phyloP scores from a whole-genome alignment of 1,140 invertebrate genomes.

The Batillaria attramentaria region DNA sequence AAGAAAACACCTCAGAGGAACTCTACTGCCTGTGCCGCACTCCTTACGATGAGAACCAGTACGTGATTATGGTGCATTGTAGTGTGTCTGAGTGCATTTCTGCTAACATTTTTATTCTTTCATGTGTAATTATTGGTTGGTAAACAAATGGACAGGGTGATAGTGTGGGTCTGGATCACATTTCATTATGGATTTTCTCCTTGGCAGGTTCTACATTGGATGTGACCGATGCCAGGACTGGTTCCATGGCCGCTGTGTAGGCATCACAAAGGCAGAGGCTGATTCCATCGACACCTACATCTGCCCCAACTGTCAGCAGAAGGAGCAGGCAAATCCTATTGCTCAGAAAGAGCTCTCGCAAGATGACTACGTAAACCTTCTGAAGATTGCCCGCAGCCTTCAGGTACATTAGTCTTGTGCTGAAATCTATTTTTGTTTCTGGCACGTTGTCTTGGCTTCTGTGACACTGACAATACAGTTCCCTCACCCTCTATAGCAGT shows the following conservation, averaged over 20 bases:
- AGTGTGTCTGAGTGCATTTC: not conserved
- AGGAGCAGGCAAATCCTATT: slow-evolving; percentile 72
- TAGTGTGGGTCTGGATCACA: no score
- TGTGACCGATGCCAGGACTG: slow-evolving; percentile 99
- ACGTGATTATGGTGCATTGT: slow-evolving; percentile 70
- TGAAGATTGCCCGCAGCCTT: slow-evolving; percentile 90
- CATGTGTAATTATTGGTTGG: not conserved
- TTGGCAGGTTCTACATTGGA: slow-evolving; percentile 93
- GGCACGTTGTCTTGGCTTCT: no score
- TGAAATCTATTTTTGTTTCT: no score
- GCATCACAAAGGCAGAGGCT: slow-evolving; percentile 93
- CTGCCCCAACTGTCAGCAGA: slow-evolving; percentile 94
- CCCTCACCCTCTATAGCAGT: no score
- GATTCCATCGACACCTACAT: slow-evolving; percentile 96
- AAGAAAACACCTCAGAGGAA: slow-evolving; percentile 84
- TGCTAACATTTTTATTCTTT: not conserved
- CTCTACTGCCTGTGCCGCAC: slow-evolving; percentile 96
- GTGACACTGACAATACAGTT: no score
- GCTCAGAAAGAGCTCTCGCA: slow-evolving; percentile 82
- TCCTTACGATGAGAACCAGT: slow-evolving; percentile 98
- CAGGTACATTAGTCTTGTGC: slow-evolving; percentile 77
- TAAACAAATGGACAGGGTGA: not conserved
- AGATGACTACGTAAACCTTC: slow-evolving; percentile 88
- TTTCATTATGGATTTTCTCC: no score
- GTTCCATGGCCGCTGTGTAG: slow-evolving; percentile 98